Evolutionary conservation across 2,888 invertebrate genomes (phyloP).

Genomic region (Mythimna lalbum): DNA sequence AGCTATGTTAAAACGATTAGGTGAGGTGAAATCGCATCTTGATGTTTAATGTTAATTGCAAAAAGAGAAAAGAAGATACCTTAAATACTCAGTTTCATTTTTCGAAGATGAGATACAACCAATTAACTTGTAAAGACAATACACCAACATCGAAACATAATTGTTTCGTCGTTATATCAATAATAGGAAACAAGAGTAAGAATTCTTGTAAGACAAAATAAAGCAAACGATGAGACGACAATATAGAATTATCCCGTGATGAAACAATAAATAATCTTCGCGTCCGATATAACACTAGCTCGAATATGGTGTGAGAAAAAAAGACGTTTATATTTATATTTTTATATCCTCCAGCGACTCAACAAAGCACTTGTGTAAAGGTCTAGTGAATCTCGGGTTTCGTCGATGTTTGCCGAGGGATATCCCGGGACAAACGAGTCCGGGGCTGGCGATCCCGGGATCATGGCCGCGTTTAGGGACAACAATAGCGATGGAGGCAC

Average conservation of each 20-base stretch:
- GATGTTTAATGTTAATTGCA: background rate
- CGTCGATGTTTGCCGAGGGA: constrained; percentile 88
- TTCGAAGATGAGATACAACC: background rate
- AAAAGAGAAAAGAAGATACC: background rate
- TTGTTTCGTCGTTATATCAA: constrained; percentile 53
- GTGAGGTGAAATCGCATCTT: background rate
- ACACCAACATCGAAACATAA: constrained; percentile 26
- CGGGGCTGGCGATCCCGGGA: constrained; percentile 82
- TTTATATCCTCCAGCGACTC: constrained; percentile 79
- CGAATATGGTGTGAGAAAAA: constrained; percentile 65
- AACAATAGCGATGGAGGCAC: constrained; percentile 85
- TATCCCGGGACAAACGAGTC: constrained; percentile 88
- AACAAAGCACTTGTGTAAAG: constrained; percentile 86
- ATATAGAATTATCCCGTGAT: constrained; percentile 66
- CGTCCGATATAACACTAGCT: constrained; percentile 62
- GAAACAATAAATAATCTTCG: constrained; percentile 74
- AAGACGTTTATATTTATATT: constrained; percentile 82
- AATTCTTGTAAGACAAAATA: constrained; percentile 54
- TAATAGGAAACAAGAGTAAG: constrained; percentile 56
- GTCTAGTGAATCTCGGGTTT: constrained; percentile 88
- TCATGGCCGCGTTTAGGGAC: constrained; percentile 84
- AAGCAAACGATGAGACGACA: constrained; percentile 50
- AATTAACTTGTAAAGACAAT: constrained; percentile 6
- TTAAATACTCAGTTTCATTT: background rate
- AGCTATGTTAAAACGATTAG: background rate